Conservation (phyloP, 2,113 vertebrate genomes). For the Solea solea region DNA sequence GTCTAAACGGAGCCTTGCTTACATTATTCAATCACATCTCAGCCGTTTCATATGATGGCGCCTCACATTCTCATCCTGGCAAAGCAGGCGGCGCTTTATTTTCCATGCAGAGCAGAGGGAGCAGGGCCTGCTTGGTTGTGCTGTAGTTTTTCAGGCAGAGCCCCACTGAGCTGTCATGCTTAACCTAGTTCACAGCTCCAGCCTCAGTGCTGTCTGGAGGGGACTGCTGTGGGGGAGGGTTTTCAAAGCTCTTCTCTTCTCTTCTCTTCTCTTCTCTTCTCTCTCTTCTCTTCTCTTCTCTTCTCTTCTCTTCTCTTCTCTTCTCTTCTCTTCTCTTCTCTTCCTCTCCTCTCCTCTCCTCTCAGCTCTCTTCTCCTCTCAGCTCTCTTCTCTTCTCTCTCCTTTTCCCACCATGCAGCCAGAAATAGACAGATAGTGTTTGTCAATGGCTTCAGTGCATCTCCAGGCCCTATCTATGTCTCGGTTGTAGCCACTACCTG, state of each 20-base stretch:
- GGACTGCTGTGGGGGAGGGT: slow-evolving; percentile 61
- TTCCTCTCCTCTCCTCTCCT: slow-evolving; percentile 14
- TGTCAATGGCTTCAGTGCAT: slow-evolving; percentile 58
- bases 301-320: background rate
- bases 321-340: slow-evolving; percentile 23
- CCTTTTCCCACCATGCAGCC: slow-evolving; percentile 11
- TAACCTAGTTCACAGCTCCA: slow-evolving; percentile 70
- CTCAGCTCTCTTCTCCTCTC: slow-evolving; percentile 1
- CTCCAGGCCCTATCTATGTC: slow-evolving; percentile 52
- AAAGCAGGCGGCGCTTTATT: slow-evolving; percentile 21
- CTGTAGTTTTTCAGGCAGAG: slow-evolving; percentile 50
- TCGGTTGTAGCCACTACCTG: slow-evolving; percentile 62
- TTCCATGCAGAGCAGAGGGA: slow-evolving; percentile 25
- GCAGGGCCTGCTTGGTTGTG: slow-evolving; percentile 20
- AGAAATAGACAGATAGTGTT: slow-evolving; percentile 59
- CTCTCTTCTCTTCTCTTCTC: slow-evolving; percentile 15
- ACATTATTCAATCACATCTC: slow-evolving; percentile 62
- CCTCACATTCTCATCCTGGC: slow-evolving; percentile 36
- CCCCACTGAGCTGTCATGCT: slow-evolving; percentile 66
- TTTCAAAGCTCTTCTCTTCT: slow-evolving; percentile 29
- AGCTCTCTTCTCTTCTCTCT: no score
- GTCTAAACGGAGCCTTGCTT: slow-evolving; percentile 33
- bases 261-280: slow-evolving; percentile 13
- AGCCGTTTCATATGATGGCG: slow-evolving; percentile 33
- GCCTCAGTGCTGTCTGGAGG: slow-evolving; percentile 64